Evolutionary conservation across 2,797 vertebrate genomes (phyloP).

Genomic region (Halcyon leucocephala): DNA sequence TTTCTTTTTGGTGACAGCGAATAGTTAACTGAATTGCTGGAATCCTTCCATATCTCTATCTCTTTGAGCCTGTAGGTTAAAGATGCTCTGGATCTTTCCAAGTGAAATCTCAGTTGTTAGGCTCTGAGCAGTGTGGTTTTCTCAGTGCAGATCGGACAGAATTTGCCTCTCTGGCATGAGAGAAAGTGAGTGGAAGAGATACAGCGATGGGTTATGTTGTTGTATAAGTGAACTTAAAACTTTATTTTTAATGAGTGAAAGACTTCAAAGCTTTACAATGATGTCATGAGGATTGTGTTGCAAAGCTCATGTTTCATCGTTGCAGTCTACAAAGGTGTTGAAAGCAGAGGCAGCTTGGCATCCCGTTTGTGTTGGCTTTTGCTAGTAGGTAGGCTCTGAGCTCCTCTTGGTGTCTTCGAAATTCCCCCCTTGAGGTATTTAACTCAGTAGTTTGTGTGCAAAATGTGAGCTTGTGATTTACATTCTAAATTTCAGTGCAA

Average conservation of each 20-base stretch:
- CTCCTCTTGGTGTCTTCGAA: not conserved
- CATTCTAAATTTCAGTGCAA: not conserved
- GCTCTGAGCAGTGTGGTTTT: not conserved
- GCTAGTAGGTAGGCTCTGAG: not conserved
- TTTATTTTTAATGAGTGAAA: not conserved
- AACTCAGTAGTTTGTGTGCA: not conserved
- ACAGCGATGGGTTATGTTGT: not conserved
- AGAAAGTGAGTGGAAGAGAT: not conserved
- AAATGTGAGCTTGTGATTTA: not conserved
- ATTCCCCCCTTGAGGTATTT: not conserved
- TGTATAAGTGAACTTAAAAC: not conserved
- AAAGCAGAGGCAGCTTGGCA: not conserved
- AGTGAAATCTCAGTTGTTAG: not conserved
- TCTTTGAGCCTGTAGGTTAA: not conserved
- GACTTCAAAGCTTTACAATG: not conserved
- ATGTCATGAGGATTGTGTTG: not conserved
- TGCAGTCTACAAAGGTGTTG: not conserved
- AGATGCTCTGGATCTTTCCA: not conserved
- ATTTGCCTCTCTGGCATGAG: not conserved
- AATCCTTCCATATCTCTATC: not conserved
- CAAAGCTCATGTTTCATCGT: slow-evolving; percentile 21
- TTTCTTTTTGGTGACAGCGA: not conserved
- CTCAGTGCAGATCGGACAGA: not conserved
- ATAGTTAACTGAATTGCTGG: not conserved
- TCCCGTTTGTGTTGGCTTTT: not conserved